A percentile compares a stretch with the other conserved stretches of the same genome.
These are phyloP conservation scores for Phortica okadai DNA, from an alignment of 2,888 invertebrate species.

Conservation along the genomic window DNA sequence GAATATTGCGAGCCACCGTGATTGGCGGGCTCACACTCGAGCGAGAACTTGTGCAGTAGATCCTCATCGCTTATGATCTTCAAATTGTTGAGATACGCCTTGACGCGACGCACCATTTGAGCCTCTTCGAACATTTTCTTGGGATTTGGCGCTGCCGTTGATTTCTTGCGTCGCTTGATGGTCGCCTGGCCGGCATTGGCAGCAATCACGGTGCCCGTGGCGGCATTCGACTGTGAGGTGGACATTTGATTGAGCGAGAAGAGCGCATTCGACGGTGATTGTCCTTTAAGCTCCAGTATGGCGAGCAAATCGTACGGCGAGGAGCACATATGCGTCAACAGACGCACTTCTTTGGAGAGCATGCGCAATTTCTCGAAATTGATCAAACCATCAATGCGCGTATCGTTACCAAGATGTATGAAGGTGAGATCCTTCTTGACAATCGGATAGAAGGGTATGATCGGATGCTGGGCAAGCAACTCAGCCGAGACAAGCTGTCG, in stretches of 20 bases:
- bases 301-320: constrained; percentile 92
- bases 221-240: constrained; percentile 79
- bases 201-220: constrained; percentile 67
- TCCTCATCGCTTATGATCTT: constrained; percentile 92
- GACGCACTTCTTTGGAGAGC: constrained; percentile 97
- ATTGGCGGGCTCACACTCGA: constrained; percentile 87
- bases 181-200: constrained; percentile 84
- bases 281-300: constrained; percentile 90
- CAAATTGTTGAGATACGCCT: constrained; percentile 95
- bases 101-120: constrained; percentile 97
- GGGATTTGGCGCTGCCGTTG: constrained; percentile 93
- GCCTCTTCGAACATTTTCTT: constrained; percentile 99
- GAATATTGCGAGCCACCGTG: constrained; percentile 51
- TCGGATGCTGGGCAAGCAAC: constrained; percentile 85
- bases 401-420: constrained; percentile 97
- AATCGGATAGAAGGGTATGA: constrained; percentile 93
- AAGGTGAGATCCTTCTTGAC: constrained; percentile 98
- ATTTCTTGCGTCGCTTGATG: constrained; percentile 92
- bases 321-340: constrained; percentile 95
- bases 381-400: constrained; percentile 89
- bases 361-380: constrained; percentile 99
- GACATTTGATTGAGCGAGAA: constrained; percentile 91
- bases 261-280: constrained; percentile 92
- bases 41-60: constrained; percentile 89
- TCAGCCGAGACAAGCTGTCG: constrained; percentile 94